phyloP scores from a whole-genome alignment of 2,888 invertebrate species.

The Drosophila robusta region DNA sequence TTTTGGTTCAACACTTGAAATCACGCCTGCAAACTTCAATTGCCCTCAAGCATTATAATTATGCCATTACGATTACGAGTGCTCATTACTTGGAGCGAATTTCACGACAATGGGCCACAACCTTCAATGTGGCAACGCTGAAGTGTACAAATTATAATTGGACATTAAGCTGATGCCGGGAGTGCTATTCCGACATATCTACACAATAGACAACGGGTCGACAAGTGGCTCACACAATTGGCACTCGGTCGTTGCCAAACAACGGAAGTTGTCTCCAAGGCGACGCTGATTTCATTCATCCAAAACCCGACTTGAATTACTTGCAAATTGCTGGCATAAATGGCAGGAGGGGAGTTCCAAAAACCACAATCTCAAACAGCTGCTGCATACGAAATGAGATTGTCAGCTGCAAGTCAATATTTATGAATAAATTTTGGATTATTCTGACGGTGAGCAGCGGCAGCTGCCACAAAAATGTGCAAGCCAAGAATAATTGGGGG shows the following conservation, averaged over 20 bases:
- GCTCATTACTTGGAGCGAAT: slow-evolving; percentile 32
- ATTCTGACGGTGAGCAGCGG: slow-evolving; percentile 11
- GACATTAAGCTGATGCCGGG: slow-evolving; percentile 56
- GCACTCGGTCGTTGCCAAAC: slow-evolving; percentile 32
- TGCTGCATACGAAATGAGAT: slow-evolving; percentile 57
- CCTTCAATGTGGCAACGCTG: slow-evolving; percentile 37
- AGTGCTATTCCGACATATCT: slow-evolving; percentile 39
- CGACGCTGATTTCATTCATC: slow-evolving; percentile 67
- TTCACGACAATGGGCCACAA: slow-evolving; percentile 38
- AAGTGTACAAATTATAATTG: slow-evolving; percentile 71
- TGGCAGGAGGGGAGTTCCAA: not conserved
- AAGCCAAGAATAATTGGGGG: slow-evolving; percentile 26
- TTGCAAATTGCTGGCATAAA: slow-evolving; percentile 52
- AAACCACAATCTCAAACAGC: slow-evolving; percentile 31
- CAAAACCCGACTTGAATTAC: slow-evolving; percentile 50
- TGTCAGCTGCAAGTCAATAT: slow-evolving; percentile 37
- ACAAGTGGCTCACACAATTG: slow-evolving; percentile 57
- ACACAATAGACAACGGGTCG: slow-evolving; percentile 37
- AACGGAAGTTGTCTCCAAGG: slow-evolving; percentile 68
- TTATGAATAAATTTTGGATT: slow-evolving; percentile 16
- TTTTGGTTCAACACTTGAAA: slow-evolving; percentile 33
- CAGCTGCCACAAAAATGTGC: slow-evolving; percentile 38
- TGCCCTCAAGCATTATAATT: slow-evolving; percentile 59
- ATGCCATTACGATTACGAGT: slow-evolving; percentile 62
- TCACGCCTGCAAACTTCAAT: slow-evolving; percentile 39